Evolutionary conservation across 2,113 vertebrate species (phyloP).

Genomic region (Junco hyemalis): DNA sequence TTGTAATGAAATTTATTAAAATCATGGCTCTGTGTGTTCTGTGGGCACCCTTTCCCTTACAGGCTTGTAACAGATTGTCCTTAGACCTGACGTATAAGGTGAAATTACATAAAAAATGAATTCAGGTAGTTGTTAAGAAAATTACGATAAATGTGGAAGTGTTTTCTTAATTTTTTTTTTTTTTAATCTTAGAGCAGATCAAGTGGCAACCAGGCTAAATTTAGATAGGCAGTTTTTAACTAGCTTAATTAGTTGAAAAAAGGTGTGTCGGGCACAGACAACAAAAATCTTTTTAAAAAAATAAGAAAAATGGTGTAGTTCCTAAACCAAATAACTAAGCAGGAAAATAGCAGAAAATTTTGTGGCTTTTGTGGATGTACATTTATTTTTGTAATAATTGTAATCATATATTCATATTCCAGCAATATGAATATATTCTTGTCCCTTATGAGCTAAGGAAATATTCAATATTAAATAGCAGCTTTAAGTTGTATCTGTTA

Average conservation of each 20-base stretch:
- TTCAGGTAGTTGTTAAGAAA: background rate
- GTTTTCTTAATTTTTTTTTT: too few species aligned
- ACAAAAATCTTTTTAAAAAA: background rate
- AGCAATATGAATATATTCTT: background rate
- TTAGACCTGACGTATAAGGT: background rate
- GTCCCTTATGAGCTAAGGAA: background rate
- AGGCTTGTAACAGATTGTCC: background rate
- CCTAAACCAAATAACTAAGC: background rate
- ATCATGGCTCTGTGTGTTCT: background rate
- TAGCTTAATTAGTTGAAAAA: background rate
- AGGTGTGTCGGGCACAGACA: rapidly evolving
- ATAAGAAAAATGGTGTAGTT: background rate
- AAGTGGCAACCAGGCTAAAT: background rate
- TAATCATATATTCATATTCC: too few species aligned
- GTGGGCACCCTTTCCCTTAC: background rate
- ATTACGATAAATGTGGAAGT: background rate
- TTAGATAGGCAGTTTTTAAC: background rate
- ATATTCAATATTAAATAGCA: background rate
- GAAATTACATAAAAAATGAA: background rate
- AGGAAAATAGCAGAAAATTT: background rate
- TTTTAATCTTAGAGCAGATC: background rate
- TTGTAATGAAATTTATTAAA: background rate
- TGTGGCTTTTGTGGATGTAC: background rate
- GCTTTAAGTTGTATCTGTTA: background rate
- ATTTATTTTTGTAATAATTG: background rate